Evolutionary conservation across 2,113 vertebrate genomes (phyloP).

Genomic region (Hiodon alosoides): DNA sequence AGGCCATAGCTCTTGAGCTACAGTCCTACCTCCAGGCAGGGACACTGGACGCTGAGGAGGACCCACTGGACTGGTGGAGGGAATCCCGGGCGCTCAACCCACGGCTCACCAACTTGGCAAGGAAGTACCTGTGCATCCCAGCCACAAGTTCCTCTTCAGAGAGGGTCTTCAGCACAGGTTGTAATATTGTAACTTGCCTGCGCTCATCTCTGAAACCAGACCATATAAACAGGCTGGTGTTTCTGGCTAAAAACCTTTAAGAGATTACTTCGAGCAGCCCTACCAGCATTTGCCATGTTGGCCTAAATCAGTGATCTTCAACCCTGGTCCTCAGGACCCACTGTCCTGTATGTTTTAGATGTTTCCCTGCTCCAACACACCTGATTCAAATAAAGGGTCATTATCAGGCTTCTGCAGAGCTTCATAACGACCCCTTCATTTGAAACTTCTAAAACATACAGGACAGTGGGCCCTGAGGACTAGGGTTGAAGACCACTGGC

Average conservation of each 20-base stretch:
- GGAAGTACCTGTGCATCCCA: constrained; percentile 22
- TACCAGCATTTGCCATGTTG: constrained; percentile 10
- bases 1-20: constrained; percentile 15
- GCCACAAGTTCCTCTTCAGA: constrained; percentile 21
- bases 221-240: constrained; percentile 19
- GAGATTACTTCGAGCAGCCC: not conserved
- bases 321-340: too few relatives aligned
- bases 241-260: constrained; percentile 15
- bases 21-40: constrained; percentile 20
- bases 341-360: too few relatives aligned
- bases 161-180: constrained; percentile 12
- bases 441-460: too few relatives aligned
- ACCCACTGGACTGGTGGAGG: constrained; percentile 18
- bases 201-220: constrained; percentile 20
- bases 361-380: too few relatives aligned
- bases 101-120: constrained; percentile 10
- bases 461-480: too few relatives aligned
- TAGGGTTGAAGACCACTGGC: not conserved
- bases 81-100: not conserved
- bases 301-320: not conserved
- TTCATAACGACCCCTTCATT: too few relatives aligned
- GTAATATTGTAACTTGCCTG: constrained; percentile 20
- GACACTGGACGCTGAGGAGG: constrained; percentile 12
- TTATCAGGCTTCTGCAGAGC: too few relatives aligned
- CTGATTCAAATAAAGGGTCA: too few relatives aligned